Evolutionary conservation across 2,113 vertebrate species (phyloP), one percentile per base, ranked within the genome.

Genomic region (Riparia riparia): DNA sequence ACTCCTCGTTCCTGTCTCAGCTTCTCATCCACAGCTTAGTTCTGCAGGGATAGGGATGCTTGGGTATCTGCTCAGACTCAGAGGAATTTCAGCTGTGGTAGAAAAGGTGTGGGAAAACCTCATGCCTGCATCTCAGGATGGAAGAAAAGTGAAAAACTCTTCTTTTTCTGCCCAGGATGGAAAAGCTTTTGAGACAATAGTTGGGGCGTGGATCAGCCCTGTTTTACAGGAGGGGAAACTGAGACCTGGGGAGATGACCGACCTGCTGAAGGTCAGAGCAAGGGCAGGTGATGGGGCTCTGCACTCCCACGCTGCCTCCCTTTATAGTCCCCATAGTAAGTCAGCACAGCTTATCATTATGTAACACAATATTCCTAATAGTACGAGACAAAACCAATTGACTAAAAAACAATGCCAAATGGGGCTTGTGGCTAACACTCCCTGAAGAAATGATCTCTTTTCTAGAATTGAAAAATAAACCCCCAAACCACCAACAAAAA

Each of bases 391-490:
- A 92, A 95, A 71, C 82, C 95, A 93, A 93, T 94, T 91, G 85
- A 90, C 86, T 74, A 51, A 90, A 81, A 78, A 54, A 94, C 93
- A 96, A 97, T 92, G 92, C 76, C 85, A 86, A 53, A 53, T 19
- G 76, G 78, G 64, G 82, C 82, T 80, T 94, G 92, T 82, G 92
- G 93, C 90, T 93, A 92, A 83, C 92, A 90, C 93, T 93, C 93
- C 96, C 93, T 42, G 76, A 96, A 93, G 82, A 93, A 96, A 97
- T 88, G 73, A 81, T 85, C 58, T 90, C 66, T 90, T 87, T 82
- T 95, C 85, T 94, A 87, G 76, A 93, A 68, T 2, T 26, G 45
- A 5, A 26, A 45, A 41, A 45, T 24, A 41, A 24, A 4, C 0
- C 31, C 58, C 45, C n/a, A 34, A 60, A 37, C 37, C 37, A 14